Evolutionary conservation across 2,113 vertebrate species (phyloP).

Genomic region (Anhinga rufa): DNA sequence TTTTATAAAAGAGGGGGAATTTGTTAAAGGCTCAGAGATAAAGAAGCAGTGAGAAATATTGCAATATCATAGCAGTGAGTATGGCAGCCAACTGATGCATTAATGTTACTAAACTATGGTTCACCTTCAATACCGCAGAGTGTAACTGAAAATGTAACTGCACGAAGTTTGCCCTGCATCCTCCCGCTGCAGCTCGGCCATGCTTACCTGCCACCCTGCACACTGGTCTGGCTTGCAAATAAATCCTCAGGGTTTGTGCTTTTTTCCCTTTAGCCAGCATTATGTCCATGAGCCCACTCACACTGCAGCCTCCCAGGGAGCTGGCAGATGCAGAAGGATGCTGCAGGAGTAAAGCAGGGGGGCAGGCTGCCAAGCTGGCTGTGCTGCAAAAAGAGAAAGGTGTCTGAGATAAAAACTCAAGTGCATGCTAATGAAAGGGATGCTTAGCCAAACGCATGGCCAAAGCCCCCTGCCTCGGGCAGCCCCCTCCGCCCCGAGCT

Average conservation of each 20-base stretch:
- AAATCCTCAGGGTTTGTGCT: background rate
- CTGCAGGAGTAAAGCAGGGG: background rate
- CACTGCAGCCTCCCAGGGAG: background rate
- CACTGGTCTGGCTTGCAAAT: background rate
- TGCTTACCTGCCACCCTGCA: background rate
- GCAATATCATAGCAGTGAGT: background rate
- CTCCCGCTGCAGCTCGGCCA: fast-evolving
- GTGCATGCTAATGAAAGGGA: background rate
- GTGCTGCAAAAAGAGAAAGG: background rate
- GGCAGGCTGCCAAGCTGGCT: background rate
- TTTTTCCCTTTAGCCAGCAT: background rate
- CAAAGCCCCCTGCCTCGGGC: background rate
- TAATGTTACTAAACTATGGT: background rate
- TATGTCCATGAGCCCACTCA: background rate
- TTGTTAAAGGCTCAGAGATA: background rate
- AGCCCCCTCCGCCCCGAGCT: background rate
- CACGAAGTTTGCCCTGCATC: background rate
- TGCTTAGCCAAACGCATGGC: background rate
- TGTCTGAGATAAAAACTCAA: background rate
- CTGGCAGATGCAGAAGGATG: background rate
- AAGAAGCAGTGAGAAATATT: background rate
- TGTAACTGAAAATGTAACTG: background rate
- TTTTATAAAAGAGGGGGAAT: background rate
- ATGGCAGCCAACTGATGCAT: background rate
- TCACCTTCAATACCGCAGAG: background rate